These are phyloP conservation scores for Eucriotettix oculatus DNA, from an alignment of 2,888 invertebrate genomes.

Conservation along the genomic window DNA sequence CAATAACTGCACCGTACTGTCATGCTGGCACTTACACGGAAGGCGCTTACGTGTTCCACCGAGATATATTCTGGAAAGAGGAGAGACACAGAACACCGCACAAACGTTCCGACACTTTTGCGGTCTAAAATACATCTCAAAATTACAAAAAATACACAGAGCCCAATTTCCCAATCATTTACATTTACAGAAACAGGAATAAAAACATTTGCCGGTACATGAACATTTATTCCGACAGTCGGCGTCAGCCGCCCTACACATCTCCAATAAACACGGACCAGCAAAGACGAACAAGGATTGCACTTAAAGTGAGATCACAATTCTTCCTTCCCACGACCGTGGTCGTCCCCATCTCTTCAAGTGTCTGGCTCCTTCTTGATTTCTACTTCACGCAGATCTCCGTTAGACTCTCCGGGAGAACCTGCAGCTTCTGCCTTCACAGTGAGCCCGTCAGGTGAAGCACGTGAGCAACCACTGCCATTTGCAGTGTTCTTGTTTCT, in stretches of 20 bases:
- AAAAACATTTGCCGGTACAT: too few species aligned
- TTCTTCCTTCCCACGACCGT: not conserved
- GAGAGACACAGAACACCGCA: conserved; percentile 4
- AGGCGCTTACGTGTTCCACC: conserved; percentile 1
- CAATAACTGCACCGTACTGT: not conserved
- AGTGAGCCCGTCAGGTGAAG: not conserved
- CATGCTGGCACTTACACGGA: conserved; percentile 2
- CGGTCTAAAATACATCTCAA: not conserved
- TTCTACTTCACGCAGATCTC: not conserved
- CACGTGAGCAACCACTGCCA: not conserved
- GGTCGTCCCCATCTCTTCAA: not conserved
- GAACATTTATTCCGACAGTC: too few species aligned
- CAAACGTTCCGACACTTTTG: conserved; percentile 2
- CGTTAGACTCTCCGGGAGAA: not conserved
- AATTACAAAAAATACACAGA: not conserved
- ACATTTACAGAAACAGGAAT: not conserved
- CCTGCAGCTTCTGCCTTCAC: not conserved
- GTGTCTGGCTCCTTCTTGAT: conserved; percentile 1
- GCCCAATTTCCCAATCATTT: not conserved
- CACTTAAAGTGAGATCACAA: not conserved
- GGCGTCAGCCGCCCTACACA: too few species aligned
- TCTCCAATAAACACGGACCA: too few species aligned
- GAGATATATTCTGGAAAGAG: conserved; percentile 3
- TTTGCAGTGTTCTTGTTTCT: not conserved
- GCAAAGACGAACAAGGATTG: too few species aligned